Evolutionary conservation across 2,113 vertebrate species (phyloP).

Genomic region (Mystacornis crossleyi): DNA sequence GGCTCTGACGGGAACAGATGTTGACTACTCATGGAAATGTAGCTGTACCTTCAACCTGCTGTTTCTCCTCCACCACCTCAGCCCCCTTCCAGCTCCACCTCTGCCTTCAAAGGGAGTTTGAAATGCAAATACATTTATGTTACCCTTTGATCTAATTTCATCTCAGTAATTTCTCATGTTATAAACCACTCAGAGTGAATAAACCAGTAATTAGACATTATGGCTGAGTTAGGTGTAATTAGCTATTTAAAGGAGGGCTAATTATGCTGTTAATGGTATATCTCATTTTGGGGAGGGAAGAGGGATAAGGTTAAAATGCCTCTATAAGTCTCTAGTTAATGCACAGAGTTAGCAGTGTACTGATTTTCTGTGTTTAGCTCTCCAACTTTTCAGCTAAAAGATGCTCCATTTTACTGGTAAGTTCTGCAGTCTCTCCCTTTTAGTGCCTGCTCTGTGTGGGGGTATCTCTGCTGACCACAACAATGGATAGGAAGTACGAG

Average conservation of each 20-base stretch:
- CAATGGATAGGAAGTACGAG: background rate
- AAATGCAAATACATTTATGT: background rate
- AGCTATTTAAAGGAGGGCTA: conserved; percentile 29
- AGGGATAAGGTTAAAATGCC: background rate
- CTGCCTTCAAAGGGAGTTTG: background rate
- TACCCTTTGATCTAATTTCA: conserved; percentile 28
- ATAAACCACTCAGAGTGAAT: conserved; percentile 29
- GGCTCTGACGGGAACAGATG: background rate
- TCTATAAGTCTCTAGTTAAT: background rate
- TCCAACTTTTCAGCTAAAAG: conserved; percentile 7
- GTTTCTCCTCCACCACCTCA: background rate
- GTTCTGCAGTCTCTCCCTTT: background rate
- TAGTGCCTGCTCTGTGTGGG: background rate
- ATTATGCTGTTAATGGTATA: conserved; percentile 19
- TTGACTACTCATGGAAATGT: background rate
- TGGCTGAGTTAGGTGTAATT: conserved; percentile 19
- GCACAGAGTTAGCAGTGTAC: background rate
- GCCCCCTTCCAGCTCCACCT: background rate
- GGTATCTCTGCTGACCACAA: background rate
- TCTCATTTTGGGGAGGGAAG: background rate
- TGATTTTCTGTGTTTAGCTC: background rate
- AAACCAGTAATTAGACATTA: conserved; percentile 46
- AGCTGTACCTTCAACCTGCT: background rate
- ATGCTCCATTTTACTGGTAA: background rate
- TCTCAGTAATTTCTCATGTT: background rate